phyloP scores from a whole-genome alignment of 2,797 vertebrate genomes.

The Phoebastria nigripes region DNA sequence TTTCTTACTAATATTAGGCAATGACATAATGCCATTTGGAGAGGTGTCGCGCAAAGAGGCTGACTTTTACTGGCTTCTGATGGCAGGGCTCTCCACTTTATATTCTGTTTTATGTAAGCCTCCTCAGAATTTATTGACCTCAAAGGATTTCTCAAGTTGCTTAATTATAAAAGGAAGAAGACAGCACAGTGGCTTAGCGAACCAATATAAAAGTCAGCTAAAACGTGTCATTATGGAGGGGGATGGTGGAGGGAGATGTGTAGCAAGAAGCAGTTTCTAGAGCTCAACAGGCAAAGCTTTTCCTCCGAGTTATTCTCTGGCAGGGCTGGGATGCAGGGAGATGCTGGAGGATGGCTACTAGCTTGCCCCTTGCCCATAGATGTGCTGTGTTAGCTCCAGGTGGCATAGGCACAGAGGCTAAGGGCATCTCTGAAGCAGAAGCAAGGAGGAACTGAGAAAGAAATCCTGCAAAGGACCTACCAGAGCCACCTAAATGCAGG shows the following conservation, averaged over 20 bases:
- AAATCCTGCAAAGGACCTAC: neutral
- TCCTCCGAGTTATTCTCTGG: neutral
- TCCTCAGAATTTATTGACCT: slow-evolving; percentile 77
- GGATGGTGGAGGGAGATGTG: neutral
- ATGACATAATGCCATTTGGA: slow-evolving; percentile 82
- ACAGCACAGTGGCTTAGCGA: slow-evolving; percentile 61
- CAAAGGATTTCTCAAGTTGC: slow-evolving; percentile 76
- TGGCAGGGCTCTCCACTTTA: slow-evolving; percentile 77
- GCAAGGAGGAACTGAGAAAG: neutral
- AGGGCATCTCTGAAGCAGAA: neutral
- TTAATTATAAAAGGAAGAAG: slow-evolving; percentile 78
- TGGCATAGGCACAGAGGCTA: neutral
- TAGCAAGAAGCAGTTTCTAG: neutral
- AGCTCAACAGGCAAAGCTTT: neutral
- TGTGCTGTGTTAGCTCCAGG: neutral
- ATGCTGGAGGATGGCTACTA: neutral
- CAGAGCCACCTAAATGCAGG: neutral
- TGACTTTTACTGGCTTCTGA: slow-evolving; percentile 83
- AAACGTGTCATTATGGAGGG: slow-evolving; percentile 22
- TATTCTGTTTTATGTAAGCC: slow-evolving; percentile 78
- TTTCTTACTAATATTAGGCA: slow-evolving; percentile 80
- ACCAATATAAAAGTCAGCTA: slow-evolving; percentile 61
- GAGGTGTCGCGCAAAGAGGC: slow-evolving; percentile 75
- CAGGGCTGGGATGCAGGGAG: neutral
- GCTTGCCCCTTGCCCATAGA: neutral